Conservation (phyloP, 2,888 invertebrate species). For the Oscheius sp. region DNA sequence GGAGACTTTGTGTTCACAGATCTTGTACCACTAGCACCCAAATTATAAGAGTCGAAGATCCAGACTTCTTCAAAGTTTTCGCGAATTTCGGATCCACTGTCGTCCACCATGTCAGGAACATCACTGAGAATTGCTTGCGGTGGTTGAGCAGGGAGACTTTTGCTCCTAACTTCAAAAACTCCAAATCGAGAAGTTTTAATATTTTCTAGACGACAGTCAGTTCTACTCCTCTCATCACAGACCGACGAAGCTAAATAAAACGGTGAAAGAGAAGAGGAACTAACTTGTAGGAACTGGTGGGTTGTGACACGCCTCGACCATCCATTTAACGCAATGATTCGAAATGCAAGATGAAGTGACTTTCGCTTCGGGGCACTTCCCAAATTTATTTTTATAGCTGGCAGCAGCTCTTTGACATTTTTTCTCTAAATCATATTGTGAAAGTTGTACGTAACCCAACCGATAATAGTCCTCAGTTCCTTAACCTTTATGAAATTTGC, state of each 20-base stretch:
- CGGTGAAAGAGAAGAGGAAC: background rate
- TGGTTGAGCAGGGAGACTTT: background rate
- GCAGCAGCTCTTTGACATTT: slow-evolving; percentile 18
- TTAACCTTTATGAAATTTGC: slow-evolving; percentile 27
- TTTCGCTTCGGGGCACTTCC: slow-evolving; percentile 27
- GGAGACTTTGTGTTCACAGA: slow-evolving; percentile 33
- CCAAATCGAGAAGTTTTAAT: background rate
- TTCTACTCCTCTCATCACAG: slow-evolving; percentile 8
- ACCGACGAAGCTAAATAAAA: slow-evolving; percentile 10
- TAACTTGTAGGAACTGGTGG: slow-evolving; percentile 19
- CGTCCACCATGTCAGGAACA: slow-evolving; percentile 9
- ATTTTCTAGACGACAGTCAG: background rate
- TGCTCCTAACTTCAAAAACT: background rate
- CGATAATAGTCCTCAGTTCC: slow-evolving; percentile 7
- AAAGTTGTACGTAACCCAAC: background rate
- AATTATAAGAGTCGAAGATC: slow-evolving; percentile 61
- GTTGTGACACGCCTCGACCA: slow-evolving; percentile 26
- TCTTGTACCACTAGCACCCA: slow-evolving; percentile 43
- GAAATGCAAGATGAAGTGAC: slow-evolving; percentile 28
- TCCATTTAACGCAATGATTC: slow-evolving; percentile 24
- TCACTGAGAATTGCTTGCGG: slow-evolving; percentile 2
- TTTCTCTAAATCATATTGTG: slow-evolving; percentile 8
- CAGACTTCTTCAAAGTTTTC: slow-evolving; percentile 65
- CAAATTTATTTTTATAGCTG: slow-evolving; percentile 11
- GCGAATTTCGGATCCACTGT: slow-evolving; percentile 22